Percentiles rank a stretch among this genome's conserved stretches.
Evolutionary conservation across 2,888 invertebrate genomes (phyloP).

Genomic region (Epinotia demarniana): DNA sequence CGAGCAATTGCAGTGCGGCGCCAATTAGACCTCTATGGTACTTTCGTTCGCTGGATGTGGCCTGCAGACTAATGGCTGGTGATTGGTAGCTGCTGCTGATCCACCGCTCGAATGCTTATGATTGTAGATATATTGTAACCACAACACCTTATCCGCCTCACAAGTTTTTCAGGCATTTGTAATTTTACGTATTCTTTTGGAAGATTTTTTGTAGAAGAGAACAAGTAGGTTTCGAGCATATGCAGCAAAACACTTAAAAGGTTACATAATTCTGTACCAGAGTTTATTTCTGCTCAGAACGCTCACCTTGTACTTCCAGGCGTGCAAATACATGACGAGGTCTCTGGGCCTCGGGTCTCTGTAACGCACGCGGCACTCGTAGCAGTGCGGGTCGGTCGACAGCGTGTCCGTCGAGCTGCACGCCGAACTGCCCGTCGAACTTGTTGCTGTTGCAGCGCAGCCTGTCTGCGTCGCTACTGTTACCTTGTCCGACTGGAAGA

Average conservation of each 20-base stretch:
- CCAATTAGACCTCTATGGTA: no score
- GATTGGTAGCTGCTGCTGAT: no score
- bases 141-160: no score
- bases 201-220: not conserved
- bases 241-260: no score
- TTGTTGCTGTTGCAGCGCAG: conserved; percentile 87
- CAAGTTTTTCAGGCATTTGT: not conserved
- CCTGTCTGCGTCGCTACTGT: conserved; percentile 95
- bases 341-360: conserved; percentile 96
- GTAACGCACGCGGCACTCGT: conserved; percentile 96
- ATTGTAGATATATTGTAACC: no score
- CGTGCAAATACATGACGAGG: conserved; percentile 98
- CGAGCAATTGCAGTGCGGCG: no score
- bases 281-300: no score
- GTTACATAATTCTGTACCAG: no score
- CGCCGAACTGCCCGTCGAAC: conserved; percentile 49
- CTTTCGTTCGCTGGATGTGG: no score
- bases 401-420: conserved; percentile 75
- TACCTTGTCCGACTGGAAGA: conserved; percentile 84
- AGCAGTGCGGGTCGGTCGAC: conserved; percentile 93
- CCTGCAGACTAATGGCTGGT: no score
- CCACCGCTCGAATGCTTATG: no score
- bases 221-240: not conserved
- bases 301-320: conserved; percentile 94
- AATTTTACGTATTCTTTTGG: not conserved